Percentiles rank a stretch among this genome's conserved stretches.
phyloP scores from a whole-genome alignment of 2,888 invertebrate genomes.

The Proisotoma minuta region DNA sequence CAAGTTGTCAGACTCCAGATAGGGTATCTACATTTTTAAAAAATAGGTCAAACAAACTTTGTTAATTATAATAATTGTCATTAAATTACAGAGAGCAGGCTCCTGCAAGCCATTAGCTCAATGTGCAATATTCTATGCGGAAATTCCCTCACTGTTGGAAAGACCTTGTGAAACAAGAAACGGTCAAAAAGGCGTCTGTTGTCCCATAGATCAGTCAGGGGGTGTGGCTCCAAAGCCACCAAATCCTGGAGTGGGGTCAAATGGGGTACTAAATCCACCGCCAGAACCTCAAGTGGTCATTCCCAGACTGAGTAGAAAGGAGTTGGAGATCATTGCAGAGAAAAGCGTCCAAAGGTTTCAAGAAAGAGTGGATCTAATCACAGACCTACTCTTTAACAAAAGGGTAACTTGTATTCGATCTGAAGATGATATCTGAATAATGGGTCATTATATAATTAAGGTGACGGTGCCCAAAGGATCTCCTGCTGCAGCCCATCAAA shows the following conservation, averaged over 20 bases:
- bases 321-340: constrained; percentile 49
- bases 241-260: constrained; percentile 36
- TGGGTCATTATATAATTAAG: constrained; percentile 15
- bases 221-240: constrained; percentile 21
- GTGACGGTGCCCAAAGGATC: constrained; percentile 49
- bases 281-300: constrained; percentile 50
- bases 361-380: constrained; percentile 35
- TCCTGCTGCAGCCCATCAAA: constrained; percentile 51
- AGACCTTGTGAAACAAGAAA: constrained; percentile 41
- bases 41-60: neutral
- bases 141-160: constrained; percentile 45
- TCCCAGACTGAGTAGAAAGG: constrained; percentile 50
- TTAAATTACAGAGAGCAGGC: constrained; percentile 35
- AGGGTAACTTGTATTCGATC: constrained; percentile 39
- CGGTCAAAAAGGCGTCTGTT: constrained; percentile 45
- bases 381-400: constrained; percentile 43
- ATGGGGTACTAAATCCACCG: constrained; percentile 50
- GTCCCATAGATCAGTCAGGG: constrained; percentile 36
- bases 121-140: constrained; percentile 46
- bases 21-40: constrained; percentile 32
- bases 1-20: constrained; percentile 40
- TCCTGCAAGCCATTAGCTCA: constrained; percentile 46
- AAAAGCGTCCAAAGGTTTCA: constrained; percentile 49
- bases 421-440: neutral
- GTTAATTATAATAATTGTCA: neutral